Percentiles rank a stretch among this genome's conserved stretches.
These are phyloP conservation scores for Limnephilus marmoratus DNA, from an alignment of 2,888 invertebrate species.

Conservation along the genomic window DNA sequence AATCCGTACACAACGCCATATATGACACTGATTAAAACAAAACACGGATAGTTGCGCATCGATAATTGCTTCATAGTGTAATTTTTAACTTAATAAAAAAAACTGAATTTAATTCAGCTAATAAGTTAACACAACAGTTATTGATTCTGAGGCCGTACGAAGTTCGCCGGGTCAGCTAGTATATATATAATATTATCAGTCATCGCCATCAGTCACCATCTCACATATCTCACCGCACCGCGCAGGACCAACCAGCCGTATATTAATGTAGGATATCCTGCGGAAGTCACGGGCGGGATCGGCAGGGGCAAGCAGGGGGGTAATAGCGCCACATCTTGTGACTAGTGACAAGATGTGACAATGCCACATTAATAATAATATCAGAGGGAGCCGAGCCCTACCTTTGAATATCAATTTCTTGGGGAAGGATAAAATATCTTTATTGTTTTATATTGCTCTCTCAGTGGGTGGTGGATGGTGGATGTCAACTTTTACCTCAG, in stretches of 20 bases:
- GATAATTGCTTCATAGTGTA: too few relatives aligned
- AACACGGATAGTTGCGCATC: too few relatives aligned
- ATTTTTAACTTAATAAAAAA: too few relatives aligned
- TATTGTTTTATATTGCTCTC: not conserved
- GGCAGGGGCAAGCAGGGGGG: not conserved
- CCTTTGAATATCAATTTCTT: conserved; percentile 2
- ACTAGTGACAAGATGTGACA: conserved; percentile 4
- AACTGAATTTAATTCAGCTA: too few relatives aligned
- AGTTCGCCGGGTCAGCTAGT: too few relatives aligned
- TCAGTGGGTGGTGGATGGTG: not conserved
- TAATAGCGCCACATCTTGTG: conserved; percentile 10
- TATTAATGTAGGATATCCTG: conserved; percentile 53
- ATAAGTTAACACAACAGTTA: too few relatives aligned
- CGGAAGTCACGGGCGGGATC: conserved; percentile 54
- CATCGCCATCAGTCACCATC: not conserved
- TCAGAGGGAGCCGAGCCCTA: not conserved
- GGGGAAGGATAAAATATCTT: not conserved
- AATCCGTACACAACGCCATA: too few relatives aligned
- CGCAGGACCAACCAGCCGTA: not conserved
- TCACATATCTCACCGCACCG: not conserved
- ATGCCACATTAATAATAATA: conserved; percentile 2
- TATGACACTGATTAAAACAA: too few relatives aligned
- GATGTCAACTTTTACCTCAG: not conserved
- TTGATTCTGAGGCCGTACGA: too few relatives aligned
- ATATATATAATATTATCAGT: not conserved